Conservation (phyloP, 2,113 vertebrate species). For the Nesoenas mayeri region DNA sequence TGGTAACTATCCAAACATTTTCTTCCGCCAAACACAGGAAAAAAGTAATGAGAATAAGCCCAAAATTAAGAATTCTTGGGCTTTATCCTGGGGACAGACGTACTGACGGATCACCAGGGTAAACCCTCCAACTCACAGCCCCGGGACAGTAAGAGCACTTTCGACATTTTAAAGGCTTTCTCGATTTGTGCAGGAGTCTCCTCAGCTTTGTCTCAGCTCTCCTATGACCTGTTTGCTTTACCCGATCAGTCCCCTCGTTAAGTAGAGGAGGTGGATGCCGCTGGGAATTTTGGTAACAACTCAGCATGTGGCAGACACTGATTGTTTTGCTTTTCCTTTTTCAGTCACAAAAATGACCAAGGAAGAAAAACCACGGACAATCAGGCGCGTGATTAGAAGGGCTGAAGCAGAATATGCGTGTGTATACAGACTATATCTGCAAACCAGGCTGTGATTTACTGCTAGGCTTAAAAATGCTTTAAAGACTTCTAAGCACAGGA, state of each 20-base stretch:
- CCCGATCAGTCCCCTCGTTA: background rate
- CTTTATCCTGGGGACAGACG: background rate
- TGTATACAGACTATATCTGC: conserved; percentile 52
- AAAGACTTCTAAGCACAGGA: conserved; percentile 68
- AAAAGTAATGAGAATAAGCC: background rate
- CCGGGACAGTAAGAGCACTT: background rate
- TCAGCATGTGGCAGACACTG: background rate
- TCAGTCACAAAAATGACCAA: background rate
- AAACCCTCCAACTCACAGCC: background rate
- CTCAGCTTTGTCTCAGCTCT: background rate
- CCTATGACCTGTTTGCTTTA: background rate
- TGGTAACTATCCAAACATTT: background rate
- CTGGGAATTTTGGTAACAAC: background rate
- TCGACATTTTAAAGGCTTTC: background rate
- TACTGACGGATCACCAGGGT: background rate
- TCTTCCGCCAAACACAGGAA: background rate
- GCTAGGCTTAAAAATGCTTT: conserved; percentile 41
- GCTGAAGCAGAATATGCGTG: conserved; percentile 41
- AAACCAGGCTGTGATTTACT: conserved; percentile 62
- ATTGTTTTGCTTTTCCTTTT: background rate
- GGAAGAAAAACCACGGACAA: conserved; percentile 55
- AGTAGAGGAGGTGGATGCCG: background rate
- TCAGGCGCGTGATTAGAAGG: conserved; percentile 23
- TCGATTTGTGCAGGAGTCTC: background rate
- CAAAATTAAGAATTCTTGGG: background rate